Evolutionary conservation across 2,797 vertebrate species (phyloP), one percentile per base, ranked within the genome.

Genomic region (Neoniphon sammara): DNA sequence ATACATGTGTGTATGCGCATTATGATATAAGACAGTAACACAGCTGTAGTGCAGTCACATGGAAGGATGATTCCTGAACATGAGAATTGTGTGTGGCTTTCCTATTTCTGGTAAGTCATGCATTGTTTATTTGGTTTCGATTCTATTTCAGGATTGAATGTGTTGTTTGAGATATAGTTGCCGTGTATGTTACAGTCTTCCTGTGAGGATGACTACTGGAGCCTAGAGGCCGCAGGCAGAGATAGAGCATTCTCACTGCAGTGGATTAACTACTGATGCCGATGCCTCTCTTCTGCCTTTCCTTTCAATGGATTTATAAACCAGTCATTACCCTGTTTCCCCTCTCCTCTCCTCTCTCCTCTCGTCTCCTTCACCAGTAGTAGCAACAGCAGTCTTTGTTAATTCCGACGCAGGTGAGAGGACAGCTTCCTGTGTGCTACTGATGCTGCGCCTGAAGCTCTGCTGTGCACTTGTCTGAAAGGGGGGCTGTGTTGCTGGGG

Each of bases 261-360:
- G 90, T 91, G 90, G 91, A 93, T 93, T 92, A 92, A 74, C 88
- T 61, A 78, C 82, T 91, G 90, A 90, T 90, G 89, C 91, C 91
- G 88, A 91, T 84, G 82, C 87, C 85, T 92, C 87, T 89, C 80
- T 86, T 87, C 89, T 90, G 75, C 87, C 84, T 90, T 92, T 92
- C 77, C 87, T 92, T 91, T 91, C 86, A 91, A 91, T 88, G 85
- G 82, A 90, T 91, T 89, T 89, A 84, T 91, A 85, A 80, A 85
- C 76, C 70, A 84, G 70, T 83, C 85, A 78, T 64, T 74, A 66
- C 57, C 27, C 20, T 18, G 20, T 42, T 31, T 52, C 27, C 39
- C 30, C 60, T 59, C 58, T 56, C 57, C 69, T 72, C 49, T 56
- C 25, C n/a, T n/a, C 52, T 25, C 49, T 44, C 36, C 49, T 54